Conservation (phyloP, 92 coral and sea anemone genomes). For the Metridium senile region DNA sequence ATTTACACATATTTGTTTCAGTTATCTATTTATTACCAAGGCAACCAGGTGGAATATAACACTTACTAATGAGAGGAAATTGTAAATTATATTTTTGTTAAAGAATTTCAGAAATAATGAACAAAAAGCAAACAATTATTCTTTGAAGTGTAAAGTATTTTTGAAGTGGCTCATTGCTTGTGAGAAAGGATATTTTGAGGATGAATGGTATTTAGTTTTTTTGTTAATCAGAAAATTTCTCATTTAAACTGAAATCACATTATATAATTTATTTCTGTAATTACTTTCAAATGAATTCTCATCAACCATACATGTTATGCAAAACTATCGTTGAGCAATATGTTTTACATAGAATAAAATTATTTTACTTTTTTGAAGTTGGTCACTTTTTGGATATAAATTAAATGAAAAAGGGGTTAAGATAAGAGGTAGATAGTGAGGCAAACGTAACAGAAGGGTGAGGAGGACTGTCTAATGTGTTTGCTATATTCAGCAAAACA, state of each 20-base stretch:
- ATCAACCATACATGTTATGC: too few relatives aligned
- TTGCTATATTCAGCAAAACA: too few relatives aligned
- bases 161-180: background rate
- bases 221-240: background rate
- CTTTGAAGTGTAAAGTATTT: background rate
- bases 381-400: too few relatives aligned
- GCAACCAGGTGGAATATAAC: background rate
- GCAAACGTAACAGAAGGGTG: too few relatives aligned
- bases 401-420: too few relatives aligned
- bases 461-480: too few relatives aligned
- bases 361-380: too few relatives aligned
- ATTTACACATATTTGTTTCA: background rate
- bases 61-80: background rate
- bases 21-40: background rate
- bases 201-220: background rate
- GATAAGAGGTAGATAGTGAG: too few relatives aligned
- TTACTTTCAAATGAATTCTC: background rate
- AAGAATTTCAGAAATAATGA: background rate
- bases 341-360: too few relatives aligned
- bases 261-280: background rate
- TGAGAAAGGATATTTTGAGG: background rate
- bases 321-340: too few relatives aligned
- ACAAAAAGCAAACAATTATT: background rate
- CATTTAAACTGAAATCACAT: background rate
- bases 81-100: conserved; percentile 8